Conservation (phyloP, 2,888 invertebrate species). For the Biston betularia region DNA sequence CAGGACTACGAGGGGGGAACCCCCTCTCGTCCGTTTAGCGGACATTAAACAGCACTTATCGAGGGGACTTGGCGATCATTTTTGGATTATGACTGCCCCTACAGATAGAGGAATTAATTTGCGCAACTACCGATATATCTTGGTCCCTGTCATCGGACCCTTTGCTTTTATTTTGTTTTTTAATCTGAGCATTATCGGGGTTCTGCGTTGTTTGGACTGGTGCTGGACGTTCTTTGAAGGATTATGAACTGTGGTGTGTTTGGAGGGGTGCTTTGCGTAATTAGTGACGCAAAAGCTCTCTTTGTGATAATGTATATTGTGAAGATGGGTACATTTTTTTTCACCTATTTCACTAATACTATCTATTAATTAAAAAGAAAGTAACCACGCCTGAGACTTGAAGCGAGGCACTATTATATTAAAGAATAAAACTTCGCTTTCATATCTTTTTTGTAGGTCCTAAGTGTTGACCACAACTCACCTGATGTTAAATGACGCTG, state of each 20-base stretch:
- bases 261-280: constrained; percentile 81
- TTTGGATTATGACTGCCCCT: constrained; percentile 82
- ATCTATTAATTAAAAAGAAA: not conserved
- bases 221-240: constrained; percentile 83
- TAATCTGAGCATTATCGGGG: constrained; percentile 34
- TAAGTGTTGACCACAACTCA: too few species aligned
- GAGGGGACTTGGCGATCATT: constrained; percentile 78
- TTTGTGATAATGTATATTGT: constrained; percentile 55
- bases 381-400: too few species aligned
- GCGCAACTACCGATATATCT: constrained; percentile 66
- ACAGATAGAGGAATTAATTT: constrained; percentile 82
- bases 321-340: constrained; percentile 25
- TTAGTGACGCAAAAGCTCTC: constrained; percentile 71
- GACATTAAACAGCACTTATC: constrained; percentile 81
- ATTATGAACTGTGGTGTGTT: constrained; percentile 70
- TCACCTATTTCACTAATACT: constrained; percentile 15
- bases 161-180: constrained; percentile 35
- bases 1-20: constrained; percentile 35
- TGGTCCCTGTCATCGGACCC: constrained; percentile 56
- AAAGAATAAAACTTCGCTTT: too few species aligned
- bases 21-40: constrained; percentile 63
- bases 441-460: too few species aligned
- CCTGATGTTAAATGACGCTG: too few species aligned
- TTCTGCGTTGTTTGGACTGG: constrained; percentile 55
- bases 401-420: too few species aligned